phyloP scores from a whole-genome alignment of 30 jellyfish, hydroid and myxozoan genomes.

The Turritopsis dohrnii region DNA sequence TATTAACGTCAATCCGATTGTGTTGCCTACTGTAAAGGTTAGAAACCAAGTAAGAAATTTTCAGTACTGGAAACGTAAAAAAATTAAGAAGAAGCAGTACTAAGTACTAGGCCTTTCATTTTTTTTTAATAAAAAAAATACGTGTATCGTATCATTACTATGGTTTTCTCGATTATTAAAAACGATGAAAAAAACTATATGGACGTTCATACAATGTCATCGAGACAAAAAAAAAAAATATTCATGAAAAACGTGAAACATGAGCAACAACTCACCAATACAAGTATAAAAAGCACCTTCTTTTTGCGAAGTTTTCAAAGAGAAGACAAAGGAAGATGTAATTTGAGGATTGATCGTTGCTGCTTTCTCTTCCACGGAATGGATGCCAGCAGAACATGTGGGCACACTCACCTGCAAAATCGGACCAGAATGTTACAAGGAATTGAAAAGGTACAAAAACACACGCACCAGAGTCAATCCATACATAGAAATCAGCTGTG shows the following conservation, averaged over 20 bases:
- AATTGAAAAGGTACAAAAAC: background rate
- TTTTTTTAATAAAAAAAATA: too few species aligned
- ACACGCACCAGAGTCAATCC: background rate
- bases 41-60: too few species aligned
- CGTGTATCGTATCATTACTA: too few species aligned
- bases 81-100: too few species aligned
- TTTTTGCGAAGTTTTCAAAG: background rate
- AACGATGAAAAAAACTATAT: too few species aligned
- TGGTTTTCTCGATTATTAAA: too few species aligned
- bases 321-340: constrained; percentile 21
- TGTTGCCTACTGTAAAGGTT: too few species aligned
- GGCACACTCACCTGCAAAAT: constrained; percentile 24
- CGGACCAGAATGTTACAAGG: background rate
- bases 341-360: constrained; percentile 33
- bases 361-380: constrained; percentile 9
- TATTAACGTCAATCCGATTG: too few species aligned
- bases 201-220: background rate
- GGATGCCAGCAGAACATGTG: constrained; percentile 28
- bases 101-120: too few species aligned
- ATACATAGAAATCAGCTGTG: constrained; percentile 50
- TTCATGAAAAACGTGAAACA: background rate
- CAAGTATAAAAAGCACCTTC: constrained; percentile 16
- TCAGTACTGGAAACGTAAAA: too few species aligned
- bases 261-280: constrained; percentile 5
- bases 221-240: background rate